Evolutionary conservation across 2,797 vertebrate genomes (phyloP).

Genomic region (Eospalax fontanierii): DNA sequence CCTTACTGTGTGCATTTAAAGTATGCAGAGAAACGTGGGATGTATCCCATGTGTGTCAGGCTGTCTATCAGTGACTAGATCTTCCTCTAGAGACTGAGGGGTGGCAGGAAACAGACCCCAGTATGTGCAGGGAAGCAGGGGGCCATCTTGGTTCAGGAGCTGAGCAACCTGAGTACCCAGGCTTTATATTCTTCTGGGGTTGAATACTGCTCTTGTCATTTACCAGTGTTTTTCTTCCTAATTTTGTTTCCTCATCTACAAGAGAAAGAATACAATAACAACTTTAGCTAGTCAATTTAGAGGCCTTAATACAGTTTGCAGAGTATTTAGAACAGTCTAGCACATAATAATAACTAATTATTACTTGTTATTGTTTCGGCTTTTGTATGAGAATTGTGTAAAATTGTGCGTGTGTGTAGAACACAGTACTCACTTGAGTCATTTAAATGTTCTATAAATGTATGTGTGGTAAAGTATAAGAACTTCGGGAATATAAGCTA

Average conservation of each 20-base stretch:
- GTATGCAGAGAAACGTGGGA: neutral
- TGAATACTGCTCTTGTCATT: neutral
- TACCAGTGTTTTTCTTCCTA: neutral
- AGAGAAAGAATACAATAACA: slow-evolving; percentile 9
- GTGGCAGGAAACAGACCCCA: neutral
- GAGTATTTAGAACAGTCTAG: neutral
- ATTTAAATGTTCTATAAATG: slow-evolving; percentile 37
- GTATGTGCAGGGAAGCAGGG: neutral
- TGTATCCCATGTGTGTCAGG: neutral
- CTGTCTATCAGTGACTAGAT: neutral
- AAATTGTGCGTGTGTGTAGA: neutral
- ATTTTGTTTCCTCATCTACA: slow-evolving; percentile 19
- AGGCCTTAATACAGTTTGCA: neutral
- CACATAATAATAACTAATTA: neutral
- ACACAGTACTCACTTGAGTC: neutral
- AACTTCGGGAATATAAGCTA: neutral
- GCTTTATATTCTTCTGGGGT: neutral
- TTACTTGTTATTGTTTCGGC: neutral
- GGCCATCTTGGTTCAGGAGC: neutral
- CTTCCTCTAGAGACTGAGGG: neutral
- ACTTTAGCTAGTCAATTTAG: neutral
- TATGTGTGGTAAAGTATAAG: slow-evolving; percentile 17
- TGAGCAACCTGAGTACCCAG: neutral
- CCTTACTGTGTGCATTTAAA: neutral
- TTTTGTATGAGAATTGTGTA: slow-evolving; percentile 58